Evolutionary conservation across 2,888 invertebrate species (phyloP), one percentile per base, ranked within the genome.

Genomic region (Nephrotoma guestfalica): DNA sequence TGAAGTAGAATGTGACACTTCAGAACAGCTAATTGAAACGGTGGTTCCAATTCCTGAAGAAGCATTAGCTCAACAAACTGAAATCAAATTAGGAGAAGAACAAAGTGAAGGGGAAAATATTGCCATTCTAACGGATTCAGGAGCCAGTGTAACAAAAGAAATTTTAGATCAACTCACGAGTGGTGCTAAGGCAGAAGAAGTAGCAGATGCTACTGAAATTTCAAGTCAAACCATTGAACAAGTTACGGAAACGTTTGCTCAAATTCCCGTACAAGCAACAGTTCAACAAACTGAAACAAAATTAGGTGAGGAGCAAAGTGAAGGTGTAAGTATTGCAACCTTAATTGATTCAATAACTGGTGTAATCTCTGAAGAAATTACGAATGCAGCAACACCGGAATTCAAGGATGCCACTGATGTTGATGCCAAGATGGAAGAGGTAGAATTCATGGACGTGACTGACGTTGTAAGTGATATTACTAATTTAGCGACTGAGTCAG

Each of bases 401-500:
- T 51, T 51, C 0, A 6, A 1, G 0, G 43, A 43, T 86, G 43
- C 30, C 57, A 41, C 43, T 45, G 13, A 30, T 30, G 30, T 30
- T 30, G 30, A 15, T 15, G 2, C 15, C 15, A 15, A 2, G 15
- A 1, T 3, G 4, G 51, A 15, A 6, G 6, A 47, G 18, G 45
- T 85, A 45, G 2, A 57, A 57, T 57, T 57, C 0, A 6, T 0
- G 0, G 43, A 43, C 85, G 45, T 30, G 43, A 41, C 43, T 45
- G 13, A 86, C 87, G 45, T 51, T 43, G 30, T n/a, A 57, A 15
- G 11, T 11, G 86, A 86, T 11, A 11, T 41, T 6, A 30, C 1
- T 18, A 4, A 13, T 3, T 83, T 83, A 13, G 2, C 30, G 30
- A 30, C 83, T 71, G 86, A 87, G 87, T 90, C 0, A 89, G 47